Conservation (phyloP, 2,888 invertebrate genomes). For the Melolontha melolontha region DNA sequence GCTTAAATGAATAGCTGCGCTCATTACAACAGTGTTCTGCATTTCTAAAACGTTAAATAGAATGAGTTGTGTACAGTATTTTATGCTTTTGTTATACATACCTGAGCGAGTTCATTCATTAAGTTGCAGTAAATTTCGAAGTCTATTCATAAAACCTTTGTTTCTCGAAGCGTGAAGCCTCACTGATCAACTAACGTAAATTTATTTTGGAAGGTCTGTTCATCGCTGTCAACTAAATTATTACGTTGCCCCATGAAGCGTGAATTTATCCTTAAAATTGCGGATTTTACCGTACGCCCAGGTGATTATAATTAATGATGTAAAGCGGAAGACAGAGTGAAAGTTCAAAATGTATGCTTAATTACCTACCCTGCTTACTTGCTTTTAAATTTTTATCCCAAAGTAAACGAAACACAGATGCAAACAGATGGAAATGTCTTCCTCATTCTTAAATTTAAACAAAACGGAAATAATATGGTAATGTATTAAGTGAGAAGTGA, state of each 20-base stretch:
- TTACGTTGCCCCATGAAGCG: conserved; percentile 6
- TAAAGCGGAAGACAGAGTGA: not conserved
- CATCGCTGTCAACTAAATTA: conserved; percentile 6
- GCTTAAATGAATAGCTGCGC: too few species aligned
- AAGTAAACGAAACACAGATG: too few species aligned
- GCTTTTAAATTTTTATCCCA: too few species aligned
- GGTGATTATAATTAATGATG: conserved; percentile 18
- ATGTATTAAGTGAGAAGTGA: too few species aligned
- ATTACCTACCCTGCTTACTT: too few species aligned
- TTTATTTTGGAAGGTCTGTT: conserved; percentile 18
- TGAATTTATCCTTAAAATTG: conserved; percentile 14
- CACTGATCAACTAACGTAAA: conserved; percentile 8
- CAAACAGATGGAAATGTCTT: too few species aligned
- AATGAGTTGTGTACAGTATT: too few species aligned
- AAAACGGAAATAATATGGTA: too few species aligned
- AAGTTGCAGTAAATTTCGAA: conserved; percentile 18
- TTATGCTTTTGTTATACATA: too few species aligned
- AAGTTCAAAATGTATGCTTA: not conserved
- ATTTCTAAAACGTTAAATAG: too few species aligned
- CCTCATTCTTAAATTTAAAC: too few species aligned
- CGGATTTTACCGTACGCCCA: conserved; percentile 1
- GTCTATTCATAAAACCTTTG: conserved; percentile 13
- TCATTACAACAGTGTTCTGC: too few species aligned
- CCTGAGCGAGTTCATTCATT: conserved; percentile 7
- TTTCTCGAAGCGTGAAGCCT: conserved; percentile 9